A percentile compares a stretch with the other conserved stretches of the same genome.
These are phyloP conservation scores for Pemphigus obesinymphae DNA, from an alignment of 1,140 invertebrate genomes.

Conservation along the genomic window DNA sequence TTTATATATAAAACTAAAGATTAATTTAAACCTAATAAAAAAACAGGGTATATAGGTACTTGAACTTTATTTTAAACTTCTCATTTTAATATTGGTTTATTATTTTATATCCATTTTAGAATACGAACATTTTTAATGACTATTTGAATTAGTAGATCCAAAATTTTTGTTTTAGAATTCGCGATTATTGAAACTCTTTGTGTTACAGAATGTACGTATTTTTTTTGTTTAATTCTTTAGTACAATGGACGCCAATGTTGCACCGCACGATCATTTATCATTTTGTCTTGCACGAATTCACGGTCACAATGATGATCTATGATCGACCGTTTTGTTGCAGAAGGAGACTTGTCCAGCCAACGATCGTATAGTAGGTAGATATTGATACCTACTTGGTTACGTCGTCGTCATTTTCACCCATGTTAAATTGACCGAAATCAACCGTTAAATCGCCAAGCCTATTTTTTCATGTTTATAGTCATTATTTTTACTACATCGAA, in stretches of 20 bases:
- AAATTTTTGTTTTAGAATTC: too few relatives aligned
- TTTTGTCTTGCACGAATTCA: constrained; percentile 10
- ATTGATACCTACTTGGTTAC: background rate
- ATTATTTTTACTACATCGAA: background rate
- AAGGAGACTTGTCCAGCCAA: background rate
- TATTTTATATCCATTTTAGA: too few relatives aligned
- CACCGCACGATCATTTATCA: background rate
- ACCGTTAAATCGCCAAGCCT: background rate
- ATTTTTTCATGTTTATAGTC: background rate
- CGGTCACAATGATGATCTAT: background rate
- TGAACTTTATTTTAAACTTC: too few relatives aligned
- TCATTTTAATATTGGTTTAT: too few relatives aligned
- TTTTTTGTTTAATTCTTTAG: background rate
- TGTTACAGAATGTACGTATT: too few relatives aligned
- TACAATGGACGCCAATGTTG: background rate
- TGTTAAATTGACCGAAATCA: background rate
- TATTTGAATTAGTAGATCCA: too few relatives aligned
- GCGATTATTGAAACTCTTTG: too few relatives aligned
- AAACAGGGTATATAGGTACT: too few relatives aligned
- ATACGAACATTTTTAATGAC: too few relatives aligned
- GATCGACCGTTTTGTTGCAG: background rate
- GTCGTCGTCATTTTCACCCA: background rate
- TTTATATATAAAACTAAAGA: too few relatives aligned
- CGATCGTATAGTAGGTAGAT: background rate
- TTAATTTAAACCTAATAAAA: too few relatives aligned